Evolutionary conservation across 2,888 invertebrate genomes (phyloP).

Genomic region (Caenorhabditis sp.): DNA sequence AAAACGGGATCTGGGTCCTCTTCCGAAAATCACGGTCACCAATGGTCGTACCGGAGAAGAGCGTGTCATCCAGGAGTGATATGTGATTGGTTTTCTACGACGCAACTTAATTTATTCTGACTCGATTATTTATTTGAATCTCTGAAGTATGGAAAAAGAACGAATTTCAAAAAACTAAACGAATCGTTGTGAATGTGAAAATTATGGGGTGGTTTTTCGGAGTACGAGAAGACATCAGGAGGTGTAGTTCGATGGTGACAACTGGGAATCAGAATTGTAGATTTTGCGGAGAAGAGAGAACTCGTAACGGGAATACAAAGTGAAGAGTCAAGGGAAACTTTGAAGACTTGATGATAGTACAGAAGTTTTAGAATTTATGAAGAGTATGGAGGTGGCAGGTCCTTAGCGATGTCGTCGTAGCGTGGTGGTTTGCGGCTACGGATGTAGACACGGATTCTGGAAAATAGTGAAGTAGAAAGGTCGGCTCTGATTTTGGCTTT

Average conservation of each 20-base stretch:
- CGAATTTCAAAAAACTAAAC: constrained; percentile 8
- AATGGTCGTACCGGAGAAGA: constrained; percentile 66
- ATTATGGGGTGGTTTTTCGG: too few species aligned
- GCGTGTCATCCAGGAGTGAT: constrained; percentile 64
- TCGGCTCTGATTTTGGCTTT: too few species aligned
- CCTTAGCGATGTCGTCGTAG: constrained; percentile 66
- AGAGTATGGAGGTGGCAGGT: constrained; percentile 67
- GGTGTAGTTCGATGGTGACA: constrained; percentile 16
- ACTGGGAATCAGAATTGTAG: constrained; percentile 15
- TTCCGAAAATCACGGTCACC: constrained; percentile 66
- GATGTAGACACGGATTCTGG: constrained; percentile 57
- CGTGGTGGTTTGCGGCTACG: constrained; percentile 59
- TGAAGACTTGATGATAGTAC: background rate
- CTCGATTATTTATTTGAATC: background rate
- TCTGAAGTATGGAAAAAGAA: background rate
- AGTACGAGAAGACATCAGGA: background rate
- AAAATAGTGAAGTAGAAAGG: background rate
- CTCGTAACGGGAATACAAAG: constrained; percentile 59
- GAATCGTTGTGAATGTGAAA: constrained; percentile 16
- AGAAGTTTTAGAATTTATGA: constrained; percentile 10
- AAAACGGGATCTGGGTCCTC: constrained; percentile 60
- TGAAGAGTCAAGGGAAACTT: constrained; percentile 38
- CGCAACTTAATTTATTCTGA: constrained; percentile 1
- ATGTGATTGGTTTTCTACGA: background rate
- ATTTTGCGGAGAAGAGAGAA: constrained; percentile 13